Percentiles rank a stretch among this genome's conserved stretches.
These are phyloP conservation scores for Habropoda laboriosa DNA, from an alignment of 1,140 invertebrate genomes.

Conservation along the genomic window DNA sequence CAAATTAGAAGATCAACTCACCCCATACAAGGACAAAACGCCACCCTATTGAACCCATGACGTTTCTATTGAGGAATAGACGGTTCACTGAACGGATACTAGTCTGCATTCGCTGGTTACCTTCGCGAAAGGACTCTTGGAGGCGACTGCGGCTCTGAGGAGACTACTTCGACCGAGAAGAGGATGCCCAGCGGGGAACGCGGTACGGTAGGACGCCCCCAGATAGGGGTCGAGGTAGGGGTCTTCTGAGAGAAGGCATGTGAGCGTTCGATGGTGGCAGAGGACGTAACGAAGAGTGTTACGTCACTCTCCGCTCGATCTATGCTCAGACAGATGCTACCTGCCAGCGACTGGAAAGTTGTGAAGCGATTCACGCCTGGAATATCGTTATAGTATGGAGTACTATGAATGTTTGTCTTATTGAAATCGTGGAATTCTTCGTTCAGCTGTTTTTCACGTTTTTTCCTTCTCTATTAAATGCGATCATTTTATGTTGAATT, in stretches of 20 bases:
- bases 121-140: conserved; percentile 57
- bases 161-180: conserved; percentile 50
- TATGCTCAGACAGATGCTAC: conserved; percentile 29
- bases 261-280: conserved; percentile 34
- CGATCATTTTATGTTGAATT: too few relatives aligned
- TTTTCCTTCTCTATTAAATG: too few relatives aligned
- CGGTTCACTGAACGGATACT: too few relatives aligned
- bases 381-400: neutral
- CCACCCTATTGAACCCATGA: conserved; percentile 42
- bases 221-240: conserved; percentile 29
- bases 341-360: neutral
- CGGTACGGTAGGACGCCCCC: conserved; percentile 54
- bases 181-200: conserved; percentile 46
- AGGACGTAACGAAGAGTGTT: conserved; percentile 63
- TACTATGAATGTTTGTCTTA: too few relatives aligned
- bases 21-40: conserved; percentile 44
- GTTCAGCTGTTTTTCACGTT: too few relatives aligned
- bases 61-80: neutral
- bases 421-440: too few relatives aligned
- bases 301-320: conserved; percentile 55
- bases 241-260: conserved; percentile 24
- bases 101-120: conserved; percentile 54
- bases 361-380: neutral
- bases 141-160: conserved; percentile 55
- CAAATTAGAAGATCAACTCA: too few relatives aligned